Conservation (phyloP, 2,797 vertebrate species). For the Poecilia gillii region DNA sequence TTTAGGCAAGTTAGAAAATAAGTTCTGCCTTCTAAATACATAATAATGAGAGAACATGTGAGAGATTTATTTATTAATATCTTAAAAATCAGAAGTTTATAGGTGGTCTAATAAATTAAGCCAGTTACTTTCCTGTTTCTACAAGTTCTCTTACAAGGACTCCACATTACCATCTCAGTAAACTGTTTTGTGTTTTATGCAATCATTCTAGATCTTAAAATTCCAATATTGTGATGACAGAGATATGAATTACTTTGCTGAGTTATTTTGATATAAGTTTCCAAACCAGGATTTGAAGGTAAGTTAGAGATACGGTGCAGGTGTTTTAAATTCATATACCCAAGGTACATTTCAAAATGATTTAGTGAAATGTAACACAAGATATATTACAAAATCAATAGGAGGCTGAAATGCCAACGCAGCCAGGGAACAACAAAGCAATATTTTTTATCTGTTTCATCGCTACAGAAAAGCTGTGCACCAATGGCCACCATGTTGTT, state of each 20-base stretch:
- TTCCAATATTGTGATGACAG: not conserved
- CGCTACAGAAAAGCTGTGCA: not conserved
- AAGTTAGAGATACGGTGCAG: not conserved
- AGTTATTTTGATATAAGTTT: not conserved
- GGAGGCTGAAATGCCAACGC: not conserved
- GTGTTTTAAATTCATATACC: not conserved
- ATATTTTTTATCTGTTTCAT: not conserved
- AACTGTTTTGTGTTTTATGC: not conserved
- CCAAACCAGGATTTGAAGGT: not conserved
- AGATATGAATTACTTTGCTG: not conserved
- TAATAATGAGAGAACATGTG: not conserved
- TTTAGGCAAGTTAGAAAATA: not conserved
- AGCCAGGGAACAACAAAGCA: not conserved
- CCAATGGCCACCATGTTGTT: not conserved
- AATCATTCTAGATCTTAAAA: not conserved
- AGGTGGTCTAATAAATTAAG: not conserved
- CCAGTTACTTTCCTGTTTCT: not conserved
- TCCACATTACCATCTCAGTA: not conserved
- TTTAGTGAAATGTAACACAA: constrained; percentile 2
- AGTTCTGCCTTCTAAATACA: not conserved
- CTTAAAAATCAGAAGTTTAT: not conserved
- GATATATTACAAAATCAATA: not conserved
- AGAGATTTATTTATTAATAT: not conserved
- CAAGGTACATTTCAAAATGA: constrained; percentile 3
- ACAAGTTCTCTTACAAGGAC: not conserved